Base-by-base conservation (phyloP, 2,797 vertebrate species). In the Chanos chanos region DNA sequence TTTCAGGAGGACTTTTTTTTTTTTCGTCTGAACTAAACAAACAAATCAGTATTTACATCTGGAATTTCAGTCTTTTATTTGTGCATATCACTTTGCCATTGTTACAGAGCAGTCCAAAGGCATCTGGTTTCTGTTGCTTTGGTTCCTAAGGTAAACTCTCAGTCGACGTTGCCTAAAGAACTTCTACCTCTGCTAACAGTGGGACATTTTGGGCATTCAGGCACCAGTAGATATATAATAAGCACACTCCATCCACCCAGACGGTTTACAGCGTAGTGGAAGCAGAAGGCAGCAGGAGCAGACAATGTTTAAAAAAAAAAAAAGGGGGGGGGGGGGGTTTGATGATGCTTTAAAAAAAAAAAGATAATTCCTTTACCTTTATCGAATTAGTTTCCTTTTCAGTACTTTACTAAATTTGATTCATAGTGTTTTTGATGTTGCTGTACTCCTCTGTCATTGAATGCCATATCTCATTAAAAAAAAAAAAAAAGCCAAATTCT, bases 151-250 rank as follows among this genome's bases (percentile, higher is more conserved):
- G 15, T 55, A n/a, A n/a, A n/a, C 5, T 33, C 37, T 9, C 56
- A 33, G 51, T 48, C 12, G 15, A 13, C 4, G 15, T 48, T 64
- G 37, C 43, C 47, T 36, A 21, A 15, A 40, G 47, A 68, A 61
- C 48, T 52, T 63, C 70, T 73, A 72, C 63, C 75, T 72, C 60
- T 48, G 40, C 48, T 52, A 59, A 45, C 36, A 16, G 22, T 34
- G 15, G 30, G 43, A 57, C 8, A 21, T 62, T 50, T 57, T 22
- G 53, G 58, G 40, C 55, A 61, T 60, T 65, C 57, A 34, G 27
- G 59, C 44, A 33, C 70, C 7, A 9, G 59, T 36, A 66, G 58
- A 34, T 40, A 28, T 6, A 16, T 21, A 36, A 50, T 50, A 50
- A 61, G 59, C 59, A 61, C 66, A 55, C 31, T 30, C 52, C n/a